phyloP scores from a whole-genome alignment of 2,888 invertebrate genomes.

The Diadegma fenestrale region DNA sequence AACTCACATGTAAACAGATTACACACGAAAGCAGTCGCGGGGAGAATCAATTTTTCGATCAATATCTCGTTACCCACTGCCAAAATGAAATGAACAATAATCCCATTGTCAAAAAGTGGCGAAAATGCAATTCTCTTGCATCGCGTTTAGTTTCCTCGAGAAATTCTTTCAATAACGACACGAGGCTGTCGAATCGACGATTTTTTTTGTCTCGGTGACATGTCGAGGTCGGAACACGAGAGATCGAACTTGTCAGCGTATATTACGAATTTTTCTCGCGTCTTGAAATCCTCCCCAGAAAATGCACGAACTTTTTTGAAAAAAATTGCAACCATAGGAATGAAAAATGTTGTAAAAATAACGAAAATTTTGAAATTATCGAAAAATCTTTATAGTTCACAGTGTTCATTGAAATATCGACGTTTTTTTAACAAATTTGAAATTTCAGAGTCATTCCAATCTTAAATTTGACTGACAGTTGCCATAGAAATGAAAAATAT shows the following conservation, averaged over 20 bases:
- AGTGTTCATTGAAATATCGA: too few species aligned
- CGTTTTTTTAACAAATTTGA: too few species aligned
- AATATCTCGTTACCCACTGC: background rate
- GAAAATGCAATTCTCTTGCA: background rate
- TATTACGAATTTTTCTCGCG: constrained; percentile 59
- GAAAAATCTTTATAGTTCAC: too few species aligned
- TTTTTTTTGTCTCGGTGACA: background rate
- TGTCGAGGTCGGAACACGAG: constrained; percentile 44
- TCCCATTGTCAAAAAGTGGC: background rate
- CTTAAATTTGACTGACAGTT: too few species aligned
- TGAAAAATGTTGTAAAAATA: too few species aligned
- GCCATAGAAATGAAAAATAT: too few species aligned
- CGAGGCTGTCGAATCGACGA: background rate
- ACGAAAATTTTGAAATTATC: too few species aligned
- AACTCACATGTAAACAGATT: background rate
- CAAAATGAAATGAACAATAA: background rate
- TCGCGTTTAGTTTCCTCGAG: too few species aligned
- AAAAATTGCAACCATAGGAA: too few species aligned
- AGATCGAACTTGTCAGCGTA: constrained; percentile 63
- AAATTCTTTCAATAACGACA: background rate
- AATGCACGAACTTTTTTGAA: too few species aligned
- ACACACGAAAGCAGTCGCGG: background rate
- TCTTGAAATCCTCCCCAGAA: too few species aligned
- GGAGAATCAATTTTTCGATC: background rate
- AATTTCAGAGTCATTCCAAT: too few species aligned